Evolutionary conservation across 2,113 vertebrate species (phyloP).

Genomic region (human (Homo sapiens)): GRCh38 chr16:50359001-50359500

Average conservation of each 20-base stretch:
- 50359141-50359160: neutral
- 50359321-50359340: neutral
- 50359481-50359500: neutral
- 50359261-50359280: neutral
- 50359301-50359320: neutral
- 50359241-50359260: neutral
- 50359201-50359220: neutral
- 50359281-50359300: neutral
- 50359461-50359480: neutral
- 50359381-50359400: neutral
- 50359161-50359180: neutral
- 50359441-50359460: neutral
- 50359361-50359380: neutral
- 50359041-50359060: neutral
- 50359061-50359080: neutral
- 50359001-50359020: neutral
- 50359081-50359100: neutral
- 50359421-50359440: neutral
- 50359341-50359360: neutral
- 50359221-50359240: conserved; percentile 11
- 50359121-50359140: neutral
- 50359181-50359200: neutral
- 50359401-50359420: neutral
- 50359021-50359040: neutral
- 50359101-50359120: neutral